Evolutionary conservation across 1,140 invertebrate species (phyloP), one percentile per base, ranked within the genome.

Genomic region (Dendroctonus ponderosae): DNA sequence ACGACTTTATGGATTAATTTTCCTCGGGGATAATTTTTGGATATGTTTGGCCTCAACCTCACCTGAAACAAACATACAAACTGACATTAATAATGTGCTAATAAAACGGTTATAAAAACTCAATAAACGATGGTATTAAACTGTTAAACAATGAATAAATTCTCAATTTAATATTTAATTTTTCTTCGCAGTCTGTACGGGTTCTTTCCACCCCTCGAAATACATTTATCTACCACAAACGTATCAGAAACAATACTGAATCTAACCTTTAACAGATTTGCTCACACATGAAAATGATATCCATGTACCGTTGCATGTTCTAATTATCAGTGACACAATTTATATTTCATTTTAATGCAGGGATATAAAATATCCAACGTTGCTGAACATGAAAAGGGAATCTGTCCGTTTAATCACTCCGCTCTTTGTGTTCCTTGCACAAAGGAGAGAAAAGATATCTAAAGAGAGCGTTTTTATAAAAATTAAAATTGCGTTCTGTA

Each of bases 11-110:
- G 14, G 61, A 54, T 49, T 53, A 62, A 66, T 62, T 62, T 62
- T 71, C 69, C 70, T 50, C 63, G 53, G 62, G 48, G 57, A 56
- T 50, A 65, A 66, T 60, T 54, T 64, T 68, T 37, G 62, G 39
- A 41, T 50, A 40, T 61, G 57, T 12, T 67, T 67, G 67, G 70
- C 67, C 70, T 68, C 61, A 71, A 66, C 67, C 70, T 71, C 70
- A 71, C 70, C 70, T 69, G 65, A 54, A 71, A 71, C 40, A 62
- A 51, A 61, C 49, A 61, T 61, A 37, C 7, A 42, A 42, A 14
- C 9, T 44, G 11, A 58, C 5, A 43, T 58, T 61, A 11, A 7
- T 26, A 26, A 26, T 26, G 26, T 26, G 1, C 1, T 1, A 26
- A 26, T 26, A 26, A 26, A 26, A 26, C 26, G n/a, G n/a, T n/a